A percentile compares a stretch with the other conserved stretches of the same genome.
Evolutionary conservation across 2,888 invertebrate genomes (phyloP).

Genomic region (Drosophila kambysellisi): DNA sequence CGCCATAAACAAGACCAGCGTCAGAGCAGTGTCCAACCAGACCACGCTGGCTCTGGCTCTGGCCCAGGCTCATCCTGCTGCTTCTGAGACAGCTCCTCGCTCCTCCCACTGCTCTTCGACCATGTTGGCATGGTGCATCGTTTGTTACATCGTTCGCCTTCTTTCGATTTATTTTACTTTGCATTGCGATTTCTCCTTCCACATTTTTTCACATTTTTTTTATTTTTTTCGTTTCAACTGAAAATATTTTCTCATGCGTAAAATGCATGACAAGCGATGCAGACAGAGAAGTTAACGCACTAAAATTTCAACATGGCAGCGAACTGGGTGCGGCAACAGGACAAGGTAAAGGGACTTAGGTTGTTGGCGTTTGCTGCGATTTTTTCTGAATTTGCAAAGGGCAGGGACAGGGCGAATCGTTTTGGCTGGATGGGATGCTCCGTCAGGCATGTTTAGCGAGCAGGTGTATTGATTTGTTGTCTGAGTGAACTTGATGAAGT

Average conservation of each 20-base stretch:
- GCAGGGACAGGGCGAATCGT: too few species aligned
- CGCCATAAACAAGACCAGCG: conserved; percentile 68
- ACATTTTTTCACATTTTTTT: conserved; percentile 13
- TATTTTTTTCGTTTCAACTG: conserved; percentile 58
- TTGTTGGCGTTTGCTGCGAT: conserved; percentile 41
- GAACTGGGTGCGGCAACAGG: not conserved
- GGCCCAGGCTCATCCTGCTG: not conserved
- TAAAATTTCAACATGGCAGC: conserved; percentile 32
- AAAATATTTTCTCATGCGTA: conserved; percentile 80
- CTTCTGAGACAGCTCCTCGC: not conserved
- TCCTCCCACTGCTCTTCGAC: conserved; percentile 2
- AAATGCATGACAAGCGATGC: conserved; percentile 74
- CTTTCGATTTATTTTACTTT: conserved; percentile 77
- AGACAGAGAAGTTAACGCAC: conserved; percentile 67
- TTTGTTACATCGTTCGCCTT: conserved; percentile 63
- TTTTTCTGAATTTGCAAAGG: conserved; percentile 16
- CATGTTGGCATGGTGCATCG: conserved; percentile 73
- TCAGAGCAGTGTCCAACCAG: conserved; percentile 34
- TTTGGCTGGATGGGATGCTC: conserved; percentile 4
- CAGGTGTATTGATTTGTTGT: conserved; percentile 55
- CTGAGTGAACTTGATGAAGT: conserved; percentile 50
- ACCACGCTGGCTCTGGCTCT: not conserved
- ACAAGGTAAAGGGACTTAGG: conserved; percentile 16
- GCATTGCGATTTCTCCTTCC: conserved; percentile 39
- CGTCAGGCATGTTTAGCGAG: conserved; percentile 27